phyloP scores from a whole-genome alignment of 2,113 vertebrate genomes.

The Fukomys damarensis region DNA sequence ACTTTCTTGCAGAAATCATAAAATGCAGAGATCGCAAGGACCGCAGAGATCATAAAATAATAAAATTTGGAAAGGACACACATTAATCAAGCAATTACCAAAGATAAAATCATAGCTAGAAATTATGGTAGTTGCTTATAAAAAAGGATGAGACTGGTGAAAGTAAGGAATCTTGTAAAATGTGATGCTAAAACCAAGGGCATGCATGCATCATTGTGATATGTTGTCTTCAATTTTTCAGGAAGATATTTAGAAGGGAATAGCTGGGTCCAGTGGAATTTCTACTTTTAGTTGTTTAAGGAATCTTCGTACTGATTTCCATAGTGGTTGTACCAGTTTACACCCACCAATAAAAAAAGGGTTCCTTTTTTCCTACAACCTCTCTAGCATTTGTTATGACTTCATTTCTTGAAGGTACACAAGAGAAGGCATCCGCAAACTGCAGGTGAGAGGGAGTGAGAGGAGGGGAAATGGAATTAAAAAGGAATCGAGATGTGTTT shows the following conservation, averaged over 20 bases:
- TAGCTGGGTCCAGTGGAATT: neutral
- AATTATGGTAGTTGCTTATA: neutral
- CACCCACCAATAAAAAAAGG: neutral
- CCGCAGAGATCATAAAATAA: neutral
- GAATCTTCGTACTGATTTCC: neutral
- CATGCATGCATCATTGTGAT: neutral
- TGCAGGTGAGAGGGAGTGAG: neutral
- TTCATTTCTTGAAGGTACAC: neutral
- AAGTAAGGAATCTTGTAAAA: neutral
- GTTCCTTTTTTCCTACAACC: neutral
- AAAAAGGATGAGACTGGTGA: neutral
- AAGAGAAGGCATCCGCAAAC: neutral
- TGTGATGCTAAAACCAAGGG: neutral
- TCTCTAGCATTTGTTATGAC: neutral
- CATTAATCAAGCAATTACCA: neutral
- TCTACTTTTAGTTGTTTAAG: neutral
- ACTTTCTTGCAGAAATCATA: neutral
- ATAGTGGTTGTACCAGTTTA: neutral
- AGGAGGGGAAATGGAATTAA: neutral
- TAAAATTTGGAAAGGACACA: neutral
- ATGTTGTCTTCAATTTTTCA: neutral
- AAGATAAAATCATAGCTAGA: neutral
- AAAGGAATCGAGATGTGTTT: neutral
- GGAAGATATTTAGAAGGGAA: neutral
- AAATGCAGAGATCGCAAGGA: too few species aligned